Conservation (phyloP, 2,888 invertebrate species). For the Nymphalis polychloros region DNA sequence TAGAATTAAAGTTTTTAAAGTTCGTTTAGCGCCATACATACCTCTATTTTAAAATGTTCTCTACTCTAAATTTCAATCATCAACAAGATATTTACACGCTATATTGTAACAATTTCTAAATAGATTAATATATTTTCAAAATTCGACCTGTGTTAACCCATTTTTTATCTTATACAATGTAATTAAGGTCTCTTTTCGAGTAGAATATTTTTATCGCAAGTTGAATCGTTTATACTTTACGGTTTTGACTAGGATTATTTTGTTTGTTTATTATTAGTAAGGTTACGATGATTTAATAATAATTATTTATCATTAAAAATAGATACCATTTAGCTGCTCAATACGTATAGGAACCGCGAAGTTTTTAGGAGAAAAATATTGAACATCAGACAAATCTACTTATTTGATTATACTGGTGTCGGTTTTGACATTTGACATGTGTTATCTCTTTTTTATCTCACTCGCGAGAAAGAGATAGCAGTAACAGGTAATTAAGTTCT, state of each 20-base stretch:
- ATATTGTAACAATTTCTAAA: constrained; percentile 66
- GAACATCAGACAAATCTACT: background rate
- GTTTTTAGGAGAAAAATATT: background rate
- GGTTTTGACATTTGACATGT: no score
- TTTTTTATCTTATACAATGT: background rate
- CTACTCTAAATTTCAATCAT: constrained; percentile 50
- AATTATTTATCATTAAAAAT: background rate
- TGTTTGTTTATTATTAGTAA: constrained; percentile 2
- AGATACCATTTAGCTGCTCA: constrained; percentile 7
- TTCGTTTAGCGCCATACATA: constrained; percentile 10
- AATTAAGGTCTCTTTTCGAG: constrained; percentile 23
- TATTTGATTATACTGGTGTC: no score
- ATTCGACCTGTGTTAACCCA: constrained; percentile 6
- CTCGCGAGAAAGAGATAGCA: no score
- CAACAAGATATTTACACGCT: constrained; percentile 63
- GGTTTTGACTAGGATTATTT: constrained; percentile 11
- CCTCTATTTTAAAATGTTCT: constrained; percentile 2
- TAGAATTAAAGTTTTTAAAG: background rate
- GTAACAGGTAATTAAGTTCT: no score
- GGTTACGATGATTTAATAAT: background rate
- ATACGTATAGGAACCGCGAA: constrained; percentile 2
- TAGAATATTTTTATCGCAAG: constrained; percentile 8
- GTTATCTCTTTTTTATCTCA: no score
- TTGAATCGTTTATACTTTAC: background rate
- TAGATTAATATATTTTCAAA: constrained; percentile 4